Evolutionary conservation across 2,797 vertebrate genomes (phyloP).

Genomic region (Antrozous pallidus): DNA sequence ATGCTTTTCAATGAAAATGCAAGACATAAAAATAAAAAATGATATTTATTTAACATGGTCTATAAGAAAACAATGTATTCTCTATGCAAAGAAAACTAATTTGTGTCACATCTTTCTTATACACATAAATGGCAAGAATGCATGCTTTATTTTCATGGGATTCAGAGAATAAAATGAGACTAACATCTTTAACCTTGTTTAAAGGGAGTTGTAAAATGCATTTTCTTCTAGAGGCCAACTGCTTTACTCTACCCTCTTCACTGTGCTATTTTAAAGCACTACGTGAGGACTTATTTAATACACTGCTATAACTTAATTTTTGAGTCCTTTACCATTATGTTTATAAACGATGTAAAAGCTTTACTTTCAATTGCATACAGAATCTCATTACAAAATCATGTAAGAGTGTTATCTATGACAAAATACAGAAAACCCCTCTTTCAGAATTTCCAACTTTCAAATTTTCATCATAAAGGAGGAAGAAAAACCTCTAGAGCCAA

Average conservation of each 20-base stretch:
- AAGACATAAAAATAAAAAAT: constrained; percentile 35
- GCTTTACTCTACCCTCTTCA: not conserved
- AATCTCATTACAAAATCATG: not conserved
- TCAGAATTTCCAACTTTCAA: constrained; percentile 8
- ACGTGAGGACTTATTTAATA: not conserved
- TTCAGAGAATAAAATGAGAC: constrained; percentile 11
- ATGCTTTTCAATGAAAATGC: not conserved
- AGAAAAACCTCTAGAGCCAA: constrained; percentile 1
- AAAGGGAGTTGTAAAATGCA: not conserved
- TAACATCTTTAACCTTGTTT: not conserved
- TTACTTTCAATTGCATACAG: constrained; percentile 7
- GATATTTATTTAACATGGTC: not conserved
- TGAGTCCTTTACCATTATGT: not conserved
- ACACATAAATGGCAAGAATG: not conserved
- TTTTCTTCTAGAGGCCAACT: not conserved
- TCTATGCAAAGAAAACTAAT: constrained; percentile 3
- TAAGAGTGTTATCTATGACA: constrained; percentile 1
- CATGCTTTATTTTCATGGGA: not conserved
- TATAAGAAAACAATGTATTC: not conserved
- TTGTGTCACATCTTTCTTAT: not conserved
- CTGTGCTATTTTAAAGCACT: not conserved
- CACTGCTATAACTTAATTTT: not conserved
- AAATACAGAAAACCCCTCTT: not conserved
- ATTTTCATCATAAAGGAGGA: not conserved
- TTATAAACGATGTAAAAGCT: constrained; percentile 22